Base-by-base conservation (phyloP, 2,888 invertebrate genomes). In the Tipula helvola region DNA sequence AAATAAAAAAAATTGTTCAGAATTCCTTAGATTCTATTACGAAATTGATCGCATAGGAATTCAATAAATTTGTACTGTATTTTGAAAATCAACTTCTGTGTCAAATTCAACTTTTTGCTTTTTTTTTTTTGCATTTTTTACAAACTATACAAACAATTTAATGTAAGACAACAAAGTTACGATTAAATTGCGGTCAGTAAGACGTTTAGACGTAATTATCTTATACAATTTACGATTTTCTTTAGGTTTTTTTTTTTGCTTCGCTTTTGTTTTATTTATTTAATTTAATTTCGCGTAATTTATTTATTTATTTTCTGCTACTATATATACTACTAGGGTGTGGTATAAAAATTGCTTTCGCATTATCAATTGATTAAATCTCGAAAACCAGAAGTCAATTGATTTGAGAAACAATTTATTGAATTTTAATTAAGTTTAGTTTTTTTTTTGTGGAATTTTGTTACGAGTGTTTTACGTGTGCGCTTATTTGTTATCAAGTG, bases 361-460 rank as follows among this genome's bases (percentile, higher is more conserved):
- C 71, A 71, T 71, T 71, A 71, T 71, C 71, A 71, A 71, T 71
- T 71, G 71, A 71, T 71, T 71, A 71, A 71, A 71, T 71, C 71
- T 71, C 28, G 28, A 71, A 71, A 71, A 71, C 71, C 71, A 71
- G 71, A 71, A 71, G 71, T 28, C 10, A 28, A 28, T 71, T 28
- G 28, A 71, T 71, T 71, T 71, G 18, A 28, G 28, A 71, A 71
- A 28, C 28, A 28, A 71, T 71, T 71, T 71, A 71, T 71, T 71
- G 71, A 71, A 71, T 71, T 71, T 71, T 71, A 71, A 71, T 71
- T 71, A 28, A 52, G 52, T 16, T 7, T 28, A 28, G 28, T 28
- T 28, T 28, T 28, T 52, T 10, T 10, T 8, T 47, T 71, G 8
- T 28, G 71, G 71, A 71, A 71, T 71, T 71, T 71, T 71, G 71